Percentiles rank a stretch among this genome's conserved stretches.
Evolutionary conservation across 2,888 invertebrate species (phyloP).

Genomic region (Patella caerulea): DNA sequence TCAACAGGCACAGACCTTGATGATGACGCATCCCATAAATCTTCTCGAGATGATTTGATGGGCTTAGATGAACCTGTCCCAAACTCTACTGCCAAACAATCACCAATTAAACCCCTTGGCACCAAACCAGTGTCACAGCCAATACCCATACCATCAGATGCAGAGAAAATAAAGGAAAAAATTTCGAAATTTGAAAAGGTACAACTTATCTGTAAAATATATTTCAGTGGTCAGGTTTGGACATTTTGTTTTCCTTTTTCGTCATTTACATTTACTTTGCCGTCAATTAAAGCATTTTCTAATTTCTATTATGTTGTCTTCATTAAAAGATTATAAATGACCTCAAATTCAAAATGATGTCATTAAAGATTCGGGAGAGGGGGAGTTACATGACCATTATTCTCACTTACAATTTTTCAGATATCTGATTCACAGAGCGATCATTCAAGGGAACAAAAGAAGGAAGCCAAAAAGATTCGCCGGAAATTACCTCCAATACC

Average conservation of each 20-base stretch:
- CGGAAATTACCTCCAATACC: constrained; percentile 63
- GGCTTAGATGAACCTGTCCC: constrained; percentile 9
- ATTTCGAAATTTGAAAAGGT: constrained; percentile 38
- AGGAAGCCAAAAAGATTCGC: constrained; percentile 53
- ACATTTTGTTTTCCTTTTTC: no score
- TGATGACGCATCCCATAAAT: constrained; percentile 37
- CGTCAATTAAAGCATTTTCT: no score
- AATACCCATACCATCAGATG: constrained; percentile 3
- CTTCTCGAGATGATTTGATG: constrained; percentile 25
- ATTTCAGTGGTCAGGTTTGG: no score
- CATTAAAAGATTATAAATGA: no score
- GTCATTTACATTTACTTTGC: no score
- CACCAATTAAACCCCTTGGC: neutral
- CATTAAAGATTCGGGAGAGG: no score
- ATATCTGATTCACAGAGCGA: no score
- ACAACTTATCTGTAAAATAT: no score
- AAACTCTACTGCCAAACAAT: neutral
- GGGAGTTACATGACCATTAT: no score
- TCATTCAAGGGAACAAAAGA: constrained; percentile 32
- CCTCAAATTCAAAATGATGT: no score
- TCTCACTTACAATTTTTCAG: no score
- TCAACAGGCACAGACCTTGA: constrained; percentile 59
- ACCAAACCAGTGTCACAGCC: constrained; percentile 18
- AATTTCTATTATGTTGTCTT: no score
- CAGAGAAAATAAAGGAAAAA: constrained; percentile 26